These are phyloP conservation scores for Ranitomeya variabilis DNA, from an alignment of 2,113 vertebrate species.

Conservation along the genomic window DNA sequence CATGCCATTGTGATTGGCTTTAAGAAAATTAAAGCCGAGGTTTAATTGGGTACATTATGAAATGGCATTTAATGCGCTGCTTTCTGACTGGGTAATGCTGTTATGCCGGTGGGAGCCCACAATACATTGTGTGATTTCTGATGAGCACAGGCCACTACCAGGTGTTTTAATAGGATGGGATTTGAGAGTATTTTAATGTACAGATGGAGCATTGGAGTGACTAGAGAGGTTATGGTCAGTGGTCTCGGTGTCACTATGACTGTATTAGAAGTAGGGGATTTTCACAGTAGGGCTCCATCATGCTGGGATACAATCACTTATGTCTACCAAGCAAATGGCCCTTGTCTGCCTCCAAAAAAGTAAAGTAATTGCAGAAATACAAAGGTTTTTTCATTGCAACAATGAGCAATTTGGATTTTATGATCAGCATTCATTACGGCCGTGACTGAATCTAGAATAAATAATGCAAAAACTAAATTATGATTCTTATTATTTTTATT, in stretches of 20 bases:
- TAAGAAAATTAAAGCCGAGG: constrained; percentile 36
- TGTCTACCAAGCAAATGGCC: constrained; percentile 24
- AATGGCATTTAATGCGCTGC: neutral
- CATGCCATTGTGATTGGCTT: constrained; percentile 15
- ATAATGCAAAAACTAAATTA: neutral
- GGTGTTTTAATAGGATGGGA: constrained; percentile 38
- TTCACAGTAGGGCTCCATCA: neutral
- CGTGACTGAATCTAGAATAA: neutral
- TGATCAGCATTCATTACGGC: neutral
- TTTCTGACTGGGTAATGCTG: constrained; percentile 40
- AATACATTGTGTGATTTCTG: constrained; percentile 22
- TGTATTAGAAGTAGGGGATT: constrained; percentile 9
- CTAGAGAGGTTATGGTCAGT: constrained; percentile 32
- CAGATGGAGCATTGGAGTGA: constrained; percentile 17
- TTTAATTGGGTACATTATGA: constrained; percentile 40
- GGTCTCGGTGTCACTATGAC: constrained; percentile 10
- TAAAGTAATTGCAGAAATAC: neutral
- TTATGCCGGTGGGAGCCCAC: constrained; percentile 29
- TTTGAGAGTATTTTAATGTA: constrained; percentile 15
- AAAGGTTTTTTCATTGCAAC: neutral
- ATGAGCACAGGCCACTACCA: constrained; percentile 26
- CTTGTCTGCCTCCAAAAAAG: constrained; percentile 9
- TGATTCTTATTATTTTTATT: no score
- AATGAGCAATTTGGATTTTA: neutral
- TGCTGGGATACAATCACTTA: constrained; percentile 25